These are phyloP conservation scores for Dissostichus mawsoni DNA, from an alignment of 2,113 vertebrate species.

Conservation along the genomic window DNA sequence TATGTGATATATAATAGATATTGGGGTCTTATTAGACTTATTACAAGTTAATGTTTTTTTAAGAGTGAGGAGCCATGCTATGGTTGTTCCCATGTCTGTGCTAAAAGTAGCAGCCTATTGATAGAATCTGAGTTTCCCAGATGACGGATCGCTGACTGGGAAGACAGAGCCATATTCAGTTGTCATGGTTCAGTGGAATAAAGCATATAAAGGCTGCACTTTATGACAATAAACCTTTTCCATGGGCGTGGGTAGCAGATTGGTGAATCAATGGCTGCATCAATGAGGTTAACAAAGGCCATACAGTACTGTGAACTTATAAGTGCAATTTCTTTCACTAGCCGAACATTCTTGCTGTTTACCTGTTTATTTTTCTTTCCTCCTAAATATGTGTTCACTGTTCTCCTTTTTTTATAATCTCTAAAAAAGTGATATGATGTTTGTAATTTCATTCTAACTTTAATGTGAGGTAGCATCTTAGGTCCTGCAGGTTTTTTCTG, in stretches of 20 bases:
- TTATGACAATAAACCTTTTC: neutral
- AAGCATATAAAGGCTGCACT: neutral
- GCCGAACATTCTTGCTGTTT: neutral
- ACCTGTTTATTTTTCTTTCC: neutral
- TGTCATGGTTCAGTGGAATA: neutral
- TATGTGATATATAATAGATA: neutral
- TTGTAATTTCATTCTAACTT: neutral
- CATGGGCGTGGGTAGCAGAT: neutral
- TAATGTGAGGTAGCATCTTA: neutral
- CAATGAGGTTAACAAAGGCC: neutral
- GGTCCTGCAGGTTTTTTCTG: neutral
- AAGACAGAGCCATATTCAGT: slow-evolving; percentile 2
- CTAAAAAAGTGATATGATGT: neutral
- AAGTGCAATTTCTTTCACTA: neutral
- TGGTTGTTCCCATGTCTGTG: slow-evolving; percentile 49
- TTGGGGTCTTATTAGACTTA: neutral
- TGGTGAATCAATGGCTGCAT: neutral
- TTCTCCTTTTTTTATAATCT: neutral
- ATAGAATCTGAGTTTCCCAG: slow-evolving; percentile 34
- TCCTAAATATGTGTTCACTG: neutral
- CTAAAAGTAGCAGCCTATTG: slow-evolving; percentile 66
- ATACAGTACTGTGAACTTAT: neutral
- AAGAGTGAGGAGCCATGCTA: neutral
- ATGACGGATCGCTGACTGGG: neutral
- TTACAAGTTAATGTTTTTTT: slow-evolving; percentile 23